These are phyloP conservation scores for Microtus ochrogaster DNA, from an alignment of 2,113 vertebrate species.

Conservation along the genomic window DNA sequence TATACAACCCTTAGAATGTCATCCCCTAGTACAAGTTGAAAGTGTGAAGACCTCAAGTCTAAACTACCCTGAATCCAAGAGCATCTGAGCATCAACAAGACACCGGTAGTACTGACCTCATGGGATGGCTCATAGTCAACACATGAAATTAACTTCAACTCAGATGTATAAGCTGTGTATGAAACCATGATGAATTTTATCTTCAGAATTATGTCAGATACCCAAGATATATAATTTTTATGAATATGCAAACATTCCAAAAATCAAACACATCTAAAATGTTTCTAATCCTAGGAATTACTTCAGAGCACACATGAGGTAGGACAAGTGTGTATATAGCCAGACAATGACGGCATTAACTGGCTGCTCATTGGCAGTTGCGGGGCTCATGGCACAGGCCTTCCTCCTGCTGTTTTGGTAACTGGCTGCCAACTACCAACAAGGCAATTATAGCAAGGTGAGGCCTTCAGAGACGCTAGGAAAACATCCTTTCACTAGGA, in stretches of 20 bases:
- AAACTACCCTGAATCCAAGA: background rate
- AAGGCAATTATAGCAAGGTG: background rate
- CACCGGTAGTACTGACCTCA: background rate
- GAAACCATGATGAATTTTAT: background rate
- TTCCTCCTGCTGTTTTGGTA: background rate
- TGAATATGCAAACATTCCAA: background rate
- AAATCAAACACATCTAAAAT: background rate
- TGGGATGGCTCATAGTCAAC: background rate
- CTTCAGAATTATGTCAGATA: background rate
- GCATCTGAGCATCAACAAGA: background rate
- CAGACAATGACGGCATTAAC: too few relatives aligned
- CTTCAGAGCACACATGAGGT: background rate
- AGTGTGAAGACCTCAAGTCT: background rate
- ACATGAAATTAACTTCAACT: background rate
- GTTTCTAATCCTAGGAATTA: background rate
- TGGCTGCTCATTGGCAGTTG: background rate
- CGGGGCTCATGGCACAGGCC: background rate
- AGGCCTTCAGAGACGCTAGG: background rate
- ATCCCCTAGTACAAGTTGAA: background rate
- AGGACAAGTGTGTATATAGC: background rate
- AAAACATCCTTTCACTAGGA: background rate
- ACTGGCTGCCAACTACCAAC: background rate
- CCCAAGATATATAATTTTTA: background rate
- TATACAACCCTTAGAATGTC: background rate
- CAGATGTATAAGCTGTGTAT: background rate